Evolutionary conservation across 1,140 invertebrate species (phyloP), one percentile per base, ranked within the genome.

Genomic region (Eurytemora carolleeae): DNA sequence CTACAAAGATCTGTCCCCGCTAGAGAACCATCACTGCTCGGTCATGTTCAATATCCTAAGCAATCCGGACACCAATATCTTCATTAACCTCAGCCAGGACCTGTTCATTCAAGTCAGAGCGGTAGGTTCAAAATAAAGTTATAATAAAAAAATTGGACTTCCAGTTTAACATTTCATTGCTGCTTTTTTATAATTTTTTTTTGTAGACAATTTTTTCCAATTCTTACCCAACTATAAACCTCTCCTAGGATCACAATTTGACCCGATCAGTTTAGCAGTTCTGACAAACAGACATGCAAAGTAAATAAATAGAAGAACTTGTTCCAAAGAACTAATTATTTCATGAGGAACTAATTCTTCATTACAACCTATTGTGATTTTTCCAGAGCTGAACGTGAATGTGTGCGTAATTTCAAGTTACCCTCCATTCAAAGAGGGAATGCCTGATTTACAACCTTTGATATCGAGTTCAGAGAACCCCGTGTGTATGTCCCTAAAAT

Each of bases 21-120:
- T 90, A 66, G 87, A 90, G 70, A 90, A 89, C 73, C 86, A 90
- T 71, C 87, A 90, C 68, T 89, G 86, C 70, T 87, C 85, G 24
- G 84, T 88, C 54, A 82, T 86, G 15, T 89, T 89, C 72, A 79
- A 84, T 24, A 80, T 89, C 52, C 74, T 89, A 18, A 23, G 55
- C 12, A 22, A 15, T 7, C 18, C 56, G 3, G 56, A 57, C 19
- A 22, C 19, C 56, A 57, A 57, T 18, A 57, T 57, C 21, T 57
- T 57, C 24, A 23, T 23, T 15, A 57, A 57, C 21, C 23, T 18
- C 23, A 23, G 18, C 7, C 12, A 18, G 12, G 56, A 57, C 3
- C 19, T 22, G 15, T 57, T 23, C 16, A 57, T 22, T 21, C 31
- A 61, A 53, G 44, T 61, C 21, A 53, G 53, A 54, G 59, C 21